These are phyloP conservation scores for Triplophysa bombifrons DNA, from an alignment of 2,797 vertebrate genomes.

Conservation along the genomic window DNA sequence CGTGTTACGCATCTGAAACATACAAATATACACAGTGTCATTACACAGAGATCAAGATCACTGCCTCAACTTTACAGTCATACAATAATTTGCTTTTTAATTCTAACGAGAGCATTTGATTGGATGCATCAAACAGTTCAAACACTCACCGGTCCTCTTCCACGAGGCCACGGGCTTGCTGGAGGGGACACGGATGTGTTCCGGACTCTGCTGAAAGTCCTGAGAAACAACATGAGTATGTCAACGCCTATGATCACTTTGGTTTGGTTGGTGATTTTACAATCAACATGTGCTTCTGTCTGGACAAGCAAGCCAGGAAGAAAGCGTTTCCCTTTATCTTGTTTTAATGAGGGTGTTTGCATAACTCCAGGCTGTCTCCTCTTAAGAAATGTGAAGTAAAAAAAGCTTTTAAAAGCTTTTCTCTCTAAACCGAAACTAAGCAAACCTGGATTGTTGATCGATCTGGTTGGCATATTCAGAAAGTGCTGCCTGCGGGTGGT, in stretches of 20 bases:
- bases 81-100: not conserved
- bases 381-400: not conserved
- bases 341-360: not conserved
- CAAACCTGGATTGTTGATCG: not conserved
- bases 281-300: not conserved
- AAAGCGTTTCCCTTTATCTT: not conserved
- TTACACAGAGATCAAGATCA: not conserved
- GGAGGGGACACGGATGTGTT: constrained; percentile 35
- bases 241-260: not conserved
- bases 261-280: not conserved
- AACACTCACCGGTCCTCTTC: constrained; percentile 55
- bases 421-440: not conserved
- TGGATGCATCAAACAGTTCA: too few species aligned
- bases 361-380: not conserved
- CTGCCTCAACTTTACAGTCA: not conserved
- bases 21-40: not conserved
- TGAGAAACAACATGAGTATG: constrained; percentile 17
- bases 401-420: not conserved
- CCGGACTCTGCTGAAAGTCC: constrained; percentile 48
- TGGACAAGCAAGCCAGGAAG: not conserved
- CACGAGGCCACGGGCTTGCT: constrained; percentile 30
- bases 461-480: not conserved
- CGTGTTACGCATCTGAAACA: constrained; percentile 57
- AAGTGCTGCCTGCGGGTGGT: not conserved
- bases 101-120: not conserved